Evolutionary conservation across 2,113 vertebrate species (phyloP).

Genomic region (Chelonoidis abingdonii): DNA sequence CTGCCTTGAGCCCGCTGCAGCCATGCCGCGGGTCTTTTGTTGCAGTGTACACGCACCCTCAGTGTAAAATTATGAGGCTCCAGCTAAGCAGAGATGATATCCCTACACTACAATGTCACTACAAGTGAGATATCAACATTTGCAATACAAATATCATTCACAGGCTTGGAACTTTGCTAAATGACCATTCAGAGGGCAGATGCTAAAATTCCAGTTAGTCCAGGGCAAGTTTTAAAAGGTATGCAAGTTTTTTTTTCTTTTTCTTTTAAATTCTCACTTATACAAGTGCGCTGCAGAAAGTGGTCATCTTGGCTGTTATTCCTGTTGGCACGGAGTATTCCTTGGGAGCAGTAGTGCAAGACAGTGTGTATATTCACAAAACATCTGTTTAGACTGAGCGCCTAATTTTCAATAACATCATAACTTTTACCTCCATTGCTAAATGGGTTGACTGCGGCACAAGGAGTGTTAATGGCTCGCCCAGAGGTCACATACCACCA

Average conservation of each 20-base stretch:
- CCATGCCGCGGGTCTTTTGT: neutral
- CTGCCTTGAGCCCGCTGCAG: neutral
- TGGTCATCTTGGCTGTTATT: neutral
- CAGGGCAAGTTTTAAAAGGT: neutral
- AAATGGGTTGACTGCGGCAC: neutral
- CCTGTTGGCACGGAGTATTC: neutral
- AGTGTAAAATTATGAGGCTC: neutral
- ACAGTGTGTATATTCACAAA: neutral
- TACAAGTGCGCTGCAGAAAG: neutral
- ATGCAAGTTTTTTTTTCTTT: neutral
- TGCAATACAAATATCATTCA: neutral
- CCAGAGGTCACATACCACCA: neutral
- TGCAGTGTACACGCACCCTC: neutral
- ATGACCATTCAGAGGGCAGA: neutral
- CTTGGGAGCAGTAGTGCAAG: neutral
- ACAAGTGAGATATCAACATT: neutral
- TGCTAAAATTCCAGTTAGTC: neutral
- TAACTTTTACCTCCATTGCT: neutral
- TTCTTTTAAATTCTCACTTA: too few relatives aligned
- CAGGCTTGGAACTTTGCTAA: neutral
- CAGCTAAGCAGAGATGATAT: neutral
- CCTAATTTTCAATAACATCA: neutral
- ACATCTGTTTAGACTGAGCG: neutral
- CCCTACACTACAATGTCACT: neutral
- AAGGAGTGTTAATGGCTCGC: neutral